Evolutionary conservation across 2,113 vertebrate genomes (phyloP), one percentile per base, ranked within the genome.

Genomic region (Lethenteron reissneri): DNA sequence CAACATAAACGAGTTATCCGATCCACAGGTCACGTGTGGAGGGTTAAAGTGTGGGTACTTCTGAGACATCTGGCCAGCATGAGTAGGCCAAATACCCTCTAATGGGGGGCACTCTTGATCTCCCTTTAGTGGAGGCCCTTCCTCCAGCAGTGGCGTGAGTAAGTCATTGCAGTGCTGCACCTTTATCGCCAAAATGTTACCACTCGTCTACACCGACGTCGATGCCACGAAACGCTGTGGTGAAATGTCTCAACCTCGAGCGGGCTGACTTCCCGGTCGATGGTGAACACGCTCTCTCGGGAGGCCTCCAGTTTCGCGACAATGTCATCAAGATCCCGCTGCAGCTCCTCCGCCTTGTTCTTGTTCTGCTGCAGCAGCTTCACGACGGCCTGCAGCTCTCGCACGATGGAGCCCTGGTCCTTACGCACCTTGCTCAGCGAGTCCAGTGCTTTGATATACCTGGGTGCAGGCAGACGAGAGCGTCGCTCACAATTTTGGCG

Each of bases 371-470:
- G 97, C 21, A 99, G 82, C 72, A 90, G 95, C 73, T 85, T 87
- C 72, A 99, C 79, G 79, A 91, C 92, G 56, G 81, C 74, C 77
- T 91, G 88, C 77, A 86, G 97, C 78, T 85, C 82, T 75, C 80
- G 90, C 5, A 99, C 86, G 8, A 80, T 83, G 3, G 74, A 75
- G 72, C 72, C 71, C 78, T 97, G 87, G n/a, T 86, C 86, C 62
- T 82, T 76, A 15, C 91, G 87, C 19, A 92, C 82, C 77, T 87
- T 84, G 25, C 88, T 84, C 78, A 99, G 86, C 0, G 85, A 90
- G 58, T 99, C 92, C 3, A 99, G 81, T 70, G 90, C 94, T 81
- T 99, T 99, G 74, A 99, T 97, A 69, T 99, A 97, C 78, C 94
- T 99, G 78, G n/a, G 25, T 68, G 4, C 4, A 17, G 76, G 76